Evolutionary conservation across 2,797 vertebrate genomes (phyloP).

Genomic region (Pangasius larnaudii): DNA sequence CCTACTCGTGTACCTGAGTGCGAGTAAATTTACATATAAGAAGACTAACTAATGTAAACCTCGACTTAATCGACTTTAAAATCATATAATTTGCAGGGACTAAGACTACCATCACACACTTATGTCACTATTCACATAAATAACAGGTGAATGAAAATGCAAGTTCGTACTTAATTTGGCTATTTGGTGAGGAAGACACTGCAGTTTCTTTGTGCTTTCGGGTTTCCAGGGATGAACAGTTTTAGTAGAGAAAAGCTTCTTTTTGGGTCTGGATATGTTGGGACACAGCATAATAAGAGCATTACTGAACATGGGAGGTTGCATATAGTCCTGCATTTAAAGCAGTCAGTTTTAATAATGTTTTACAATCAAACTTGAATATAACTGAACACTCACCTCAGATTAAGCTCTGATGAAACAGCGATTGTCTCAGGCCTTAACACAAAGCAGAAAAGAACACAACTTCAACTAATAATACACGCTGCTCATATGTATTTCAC

Average conservation of each 20-base stretch:
- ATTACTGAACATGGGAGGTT: no score
- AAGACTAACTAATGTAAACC: no score
- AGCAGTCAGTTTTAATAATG: not conserved
- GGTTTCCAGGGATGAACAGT: conserved; percentile 60
- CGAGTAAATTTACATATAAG: no score
- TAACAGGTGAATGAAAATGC: not conserved
- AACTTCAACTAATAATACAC: not conserved
- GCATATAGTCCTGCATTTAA: not conserved
- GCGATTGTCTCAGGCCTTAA: conserved; percentile 45
- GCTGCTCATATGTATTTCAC: not conserved
- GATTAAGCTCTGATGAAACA: conserved; percentile 47
- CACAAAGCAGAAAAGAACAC: conserved; percentile 7
- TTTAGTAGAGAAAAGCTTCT: conserved; percentile 65
- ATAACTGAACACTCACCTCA: conserved; percentile 42
- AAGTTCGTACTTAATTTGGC: conserved; percentile 54
- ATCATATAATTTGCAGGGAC: not conserved
- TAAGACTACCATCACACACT: not conserved
- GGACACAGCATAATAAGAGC: conserved; percentile 5
- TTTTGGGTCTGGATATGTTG: conserved; percentile 64
- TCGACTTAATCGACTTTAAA: no score
- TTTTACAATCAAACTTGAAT: not conserved
- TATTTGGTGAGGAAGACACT: conserved; percentile 27
- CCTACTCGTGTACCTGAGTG: no score
- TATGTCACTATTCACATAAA: not conserved
- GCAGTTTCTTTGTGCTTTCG: conserved; percentile 59